These are phyloP conservation scores for Columba guinea DNA, from an alignment of 2,797 vertebrate species.

Conservation along the genomic window DNA sequence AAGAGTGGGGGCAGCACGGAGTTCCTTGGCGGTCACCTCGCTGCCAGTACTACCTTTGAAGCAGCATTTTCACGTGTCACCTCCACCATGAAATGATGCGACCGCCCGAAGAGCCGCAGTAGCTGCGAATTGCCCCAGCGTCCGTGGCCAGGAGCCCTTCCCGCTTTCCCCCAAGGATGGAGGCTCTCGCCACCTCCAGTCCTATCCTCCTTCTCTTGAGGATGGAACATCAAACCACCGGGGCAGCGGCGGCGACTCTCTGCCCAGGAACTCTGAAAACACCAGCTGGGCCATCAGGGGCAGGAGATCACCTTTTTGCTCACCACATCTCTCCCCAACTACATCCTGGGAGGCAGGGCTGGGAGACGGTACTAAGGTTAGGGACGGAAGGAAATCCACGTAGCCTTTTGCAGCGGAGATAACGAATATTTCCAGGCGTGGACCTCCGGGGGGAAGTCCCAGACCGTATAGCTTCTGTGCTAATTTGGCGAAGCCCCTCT, in stretches of 20 bases:
- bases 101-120: not conserved
- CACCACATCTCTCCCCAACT: not conserved
- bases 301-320: not conserved
- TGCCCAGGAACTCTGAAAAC: not conserved
- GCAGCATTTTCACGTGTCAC: constrained; percentile 1
- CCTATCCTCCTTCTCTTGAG: not conserved
- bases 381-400: not conserved
- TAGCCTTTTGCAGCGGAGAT: not conserved
- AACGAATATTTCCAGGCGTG: constrained; percentile 29
- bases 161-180: not conserved
- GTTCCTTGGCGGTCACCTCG: not conserved
- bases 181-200: not conserved
- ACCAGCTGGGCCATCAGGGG: not conserved
- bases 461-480: not conserved
- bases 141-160: not conserved
- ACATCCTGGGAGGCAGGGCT: not conserved
- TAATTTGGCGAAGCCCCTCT: constrained; percentile 2
- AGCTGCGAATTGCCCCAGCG: not conserved
- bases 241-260: not conserved
- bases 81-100: not conserved
- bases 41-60: not conserved
- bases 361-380: not conserved
- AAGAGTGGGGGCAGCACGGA: not conserved
- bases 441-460: not conserved
- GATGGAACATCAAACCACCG: not conserved